phyloP scores from a whole-genome alignment of 2,888 invertebrate genomes.

The Charanyca ferruginea region DNA sequence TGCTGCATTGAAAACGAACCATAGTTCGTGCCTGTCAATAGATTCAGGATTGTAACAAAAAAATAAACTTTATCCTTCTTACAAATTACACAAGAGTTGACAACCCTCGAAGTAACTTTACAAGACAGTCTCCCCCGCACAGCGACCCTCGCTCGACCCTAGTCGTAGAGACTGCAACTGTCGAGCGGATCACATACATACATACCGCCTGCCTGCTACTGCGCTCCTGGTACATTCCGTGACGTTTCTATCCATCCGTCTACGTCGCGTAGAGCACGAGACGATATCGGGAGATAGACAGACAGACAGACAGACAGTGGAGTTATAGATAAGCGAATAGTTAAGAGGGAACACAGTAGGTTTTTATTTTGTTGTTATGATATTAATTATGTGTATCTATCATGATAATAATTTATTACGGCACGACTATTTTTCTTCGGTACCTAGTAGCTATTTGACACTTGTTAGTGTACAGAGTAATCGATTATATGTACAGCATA shows the following conservation, averaged over 20 bases:
- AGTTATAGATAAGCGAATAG: constrained; percentile 2
- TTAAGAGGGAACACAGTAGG: neutral
- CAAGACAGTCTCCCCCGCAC: constrained; percentile 72
- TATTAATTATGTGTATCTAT: too few relatives aligned
- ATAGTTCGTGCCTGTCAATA: neutral
- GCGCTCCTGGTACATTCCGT: constrained; percentile 79
- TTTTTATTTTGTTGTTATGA: constrained; percentile 10
- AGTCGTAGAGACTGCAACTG: constrained; percentile 46
- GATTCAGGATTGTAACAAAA: neutral
- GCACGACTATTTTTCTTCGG: neutral
- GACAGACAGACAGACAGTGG: neutral
- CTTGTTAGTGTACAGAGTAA: too few relatives aligned
- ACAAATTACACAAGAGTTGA: constrained; percentile 20
- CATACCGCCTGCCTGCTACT: constrained; percentile 71
- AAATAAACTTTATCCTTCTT: neutral
- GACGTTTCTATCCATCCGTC: constrained; percentile 75
- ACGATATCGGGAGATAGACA: constrained; percentile 13
- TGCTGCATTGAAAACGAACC: neutral
- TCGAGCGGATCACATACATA: constrained; percentile 63
- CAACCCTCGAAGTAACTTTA: constrained; percentile 56
- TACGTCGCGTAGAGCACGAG: constrained; percentile 27
- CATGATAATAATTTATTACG: neutral
- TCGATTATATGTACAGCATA: too few relatives aligned
- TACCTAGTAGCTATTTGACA: too few relatives aligned
- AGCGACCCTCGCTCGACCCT: constrained; percentile 66